phyloP scores from a whole-genome alignment of 2,888 invertebrate species.

The Uloborus plumipes region DNA sequence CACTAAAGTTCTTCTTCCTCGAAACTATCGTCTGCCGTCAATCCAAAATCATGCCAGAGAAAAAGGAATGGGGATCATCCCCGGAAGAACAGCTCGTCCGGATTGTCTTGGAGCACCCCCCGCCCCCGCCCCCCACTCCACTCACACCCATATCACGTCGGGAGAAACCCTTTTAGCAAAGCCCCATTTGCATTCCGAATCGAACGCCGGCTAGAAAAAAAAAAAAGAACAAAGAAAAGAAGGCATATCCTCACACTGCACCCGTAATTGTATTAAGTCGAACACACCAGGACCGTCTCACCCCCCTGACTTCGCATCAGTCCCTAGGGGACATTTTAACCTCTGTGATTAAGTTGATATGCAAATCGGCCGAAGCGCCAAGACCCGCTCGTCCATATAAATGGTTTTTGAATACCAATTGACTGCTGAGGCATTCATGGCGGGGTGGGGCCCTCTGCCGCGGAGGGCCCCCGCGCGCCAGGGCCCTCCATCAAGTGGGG shows the following conservation, averaged over 20 bases:
- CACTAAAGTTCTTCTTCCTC: too few relatives aligned
- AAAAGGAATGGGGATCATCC: constrained; percentile 15
- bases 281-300: constrained; percentile 46
- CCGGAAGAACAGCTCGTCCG: constrained; percentile 20
- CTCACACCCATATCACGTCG: constrained; percentile 50
- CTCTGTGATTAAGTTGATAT: constrained; percentile 60
- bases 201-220: constrained; percentile 3
- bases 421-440: constrained; percentile 26
- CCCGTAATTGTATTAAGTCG: constrained; percentile 63
- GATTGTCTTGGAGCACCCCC: constrained; percentile 25
- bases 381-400: constrained; percentile 56
- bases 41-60: background rate
- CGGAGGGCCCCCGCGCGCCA: constrained; percentile 14
- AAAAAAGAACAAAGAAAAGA: constrained; percentile 18
- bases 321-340: constrained; percentile 62
- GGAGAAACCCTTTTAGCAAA: constrained; percentile 53
- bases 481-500: constrained; percentile 52
- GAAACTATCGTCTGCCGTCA: too few relatives aligned
- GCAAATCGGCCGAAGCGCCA: constrained; percentile 35
- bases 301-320: constrained; percentile 30
- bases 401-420: constrained; percentile 64
- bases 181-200: constrained; percentile 49
- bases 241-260: constrained; percentile 50
- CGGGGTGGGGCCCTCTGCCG: constrained; percentile 13
- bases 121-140: constrained; percentile 2